Base-by-base conservation (phyloP, 2,797 vertebrate genomes). In the Sparus aurata region DNA sequence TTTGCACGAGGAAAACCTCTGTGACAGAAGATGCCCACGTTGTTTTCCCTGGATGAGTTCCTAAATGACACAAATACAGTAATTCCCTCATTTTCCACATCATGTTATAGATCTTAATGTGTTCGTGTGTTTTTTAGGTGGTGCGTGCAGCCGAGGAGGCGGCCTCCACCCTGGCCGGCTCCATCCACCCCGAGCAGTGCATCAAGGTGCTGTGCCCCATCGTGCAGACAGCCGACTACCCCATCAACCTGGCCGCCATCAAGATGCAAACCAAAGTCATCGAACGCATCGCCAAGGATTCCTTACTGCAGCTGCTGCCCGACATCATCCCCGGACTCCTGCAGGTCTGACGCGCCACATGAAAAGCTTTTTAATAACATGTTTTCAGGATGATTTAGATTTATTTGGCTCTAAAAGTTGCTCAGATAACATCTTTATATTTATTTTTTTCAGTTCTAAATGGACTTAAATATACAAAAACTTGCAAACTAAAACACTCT, bases 191-290 rank as follows among this genome's bases (percentile, higher is more conserved):
- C 0, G 98, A 99, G 92, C 98, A 99, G 91, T 99, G 98, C 94
- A 98, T 99, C 94, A 99, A 99, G 91, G 98, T 99, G 67, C 96
- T 99, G 58, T 99, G 98, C 75, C 98, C 98, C 71, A 99, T 99
- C 80, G 97, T 99, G 82, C 98, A 99, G 95, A 99, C 98, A 0
- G 98, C 98, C 2, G 98, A 99, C 91, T 99, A 99, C 89, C 98
- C 98, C 89, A 99, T 99, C 92, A 99, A 99, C 85, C 95, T 99
- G 65, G 97, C 98, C 1, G 98, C 98, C 90, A 99, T 99, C 93
- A 99, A 99, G 95, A 99, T 99, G 98, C 97, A 99, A 90, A 97
- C 97, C 0, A 98, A 98, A 90, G 98, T 99, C 73, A 97, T 98
- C 0, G 98, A 99, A 92, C 97, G 97, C 91, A 98, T 99, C 61